Evolutionary conservation across 2,797 vertebrate species (phyloP), one percentile per base, ranked within the genome.

Genomic region (Nyctibius grandis): DNA sequence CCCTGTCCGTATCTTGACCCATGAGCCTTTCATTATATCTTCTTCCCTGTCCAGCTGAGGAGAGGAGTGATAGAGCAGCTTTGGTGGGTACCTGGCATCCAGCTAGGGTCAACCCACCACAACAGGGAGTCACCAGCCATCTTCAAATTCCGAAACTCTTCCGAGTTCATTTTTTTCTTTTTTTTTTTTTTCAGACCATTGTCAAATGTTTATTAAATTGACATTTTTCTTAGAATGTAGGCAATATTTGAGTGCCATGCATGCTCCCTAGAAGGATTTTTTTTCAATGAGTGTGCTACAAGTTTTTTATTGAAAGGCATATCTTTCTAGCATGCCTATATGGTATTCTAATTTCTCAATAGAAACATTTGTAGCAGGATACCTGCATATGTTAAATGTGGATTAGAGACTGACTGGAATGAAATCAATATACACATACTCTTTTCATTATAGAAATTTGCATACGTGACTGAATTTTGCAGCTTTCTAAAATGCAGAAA

Each of bases 91-190:
- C n/a, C n/a, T n/a, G n/a, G n/a, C n/a, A n/a, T n/a, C n/a, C n/a
- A n/a, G n/a, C n/a, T n/a, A n/a, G n/a, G n/a, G n/a, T n/a, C n/a
- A n/a, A n/a, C n/a, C n/a, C n/a, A n/a, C n/a, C n/a, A n/a, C n/a
- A n/a, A n/a, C n/a, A n/a, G n/a, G 20, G 11, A 57, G 23, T 54
- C 31, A 67, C 5, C 0, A 0, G 36, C 4, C 0, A 1, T 78
- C 38, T 47, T 77, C 19, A 67, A 31, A 88, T 79, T 76, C 38
- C 60, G 26, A 47, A 29, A 20, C 13, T 15, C 11, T 61, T 77
- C 36, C 22, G 31, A 61, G 6, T 10, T 34, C 20, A 9, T 9
- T 45, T 45, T 45, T 45, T 19, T 45, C 19, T 45, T 19, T 45
- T 45, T 45, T 45, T 45, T 15, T 45, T 45, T 45, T 10, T 31